A percentile compares a stretch with the other conserved stretches of the same genome.
Conservation (phyloP, 35 echinoderm and acorn worm genomes). For the Ophioderma brevispina region DNA sequence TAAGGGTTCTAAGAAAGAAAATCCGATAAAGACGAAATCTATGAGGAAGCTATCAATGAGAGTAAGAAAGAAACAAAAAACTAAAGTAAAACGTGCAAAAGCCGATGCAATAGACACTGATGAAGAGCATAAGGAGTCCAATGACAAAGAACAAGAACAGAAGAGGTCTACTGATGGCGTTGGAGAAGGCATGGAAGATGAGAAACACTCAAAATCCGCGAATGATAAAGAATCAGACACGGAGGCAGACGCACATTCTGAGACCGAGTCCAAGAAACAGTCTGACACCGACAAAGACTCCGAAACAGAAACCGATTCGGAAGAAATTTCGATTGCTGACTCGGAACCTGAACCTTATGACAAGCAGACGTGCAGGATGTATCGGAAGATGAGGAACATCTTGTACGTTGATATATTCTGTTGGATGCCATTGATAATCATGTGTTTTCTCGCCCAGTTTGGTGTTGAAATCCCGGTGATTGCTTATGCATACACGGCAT, state of each 20-base stretch:
- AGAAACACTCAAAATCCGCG: background rate
- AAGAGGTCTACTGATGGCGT: background rate
- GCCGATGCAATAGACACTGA: background rate
- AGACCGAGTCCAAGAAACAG: background rate
- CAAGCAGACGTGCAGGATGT: slow-evolving; percentile 1
- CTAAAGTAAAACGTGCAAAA: background rate
- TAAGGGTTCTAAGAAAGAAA: background rate
- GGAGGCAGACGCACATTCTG: background rate
- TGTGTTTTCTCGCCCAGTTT: background rate
- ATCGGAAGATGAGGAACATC: background rate
- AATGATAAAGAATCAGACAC: background rate
- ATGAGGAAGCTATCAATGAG: background rate
- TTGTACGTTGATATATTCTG: background rate
- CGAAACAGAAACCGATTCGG: background rate
- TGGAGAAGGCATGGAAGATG: background rate
- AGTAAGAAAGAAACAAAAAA: background rate
- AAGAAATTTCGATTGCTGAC: background rate
- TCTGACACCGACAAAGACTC: background rate
- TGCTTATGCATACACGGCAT: background rate
- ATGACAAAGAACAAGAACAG: too few species aligned
- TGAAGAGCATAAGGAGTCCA: too few species aligned
- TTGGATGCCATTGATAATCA: background rate
- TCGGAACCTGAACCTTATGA: background rate
- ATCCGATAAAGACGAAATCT: background rate
- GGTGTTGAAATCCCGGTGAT: background rate